Evolutionary conservation across 2,113 vertebrate genomes (phyloP).

Genomic region (Silurus meridionalis): DNA sequence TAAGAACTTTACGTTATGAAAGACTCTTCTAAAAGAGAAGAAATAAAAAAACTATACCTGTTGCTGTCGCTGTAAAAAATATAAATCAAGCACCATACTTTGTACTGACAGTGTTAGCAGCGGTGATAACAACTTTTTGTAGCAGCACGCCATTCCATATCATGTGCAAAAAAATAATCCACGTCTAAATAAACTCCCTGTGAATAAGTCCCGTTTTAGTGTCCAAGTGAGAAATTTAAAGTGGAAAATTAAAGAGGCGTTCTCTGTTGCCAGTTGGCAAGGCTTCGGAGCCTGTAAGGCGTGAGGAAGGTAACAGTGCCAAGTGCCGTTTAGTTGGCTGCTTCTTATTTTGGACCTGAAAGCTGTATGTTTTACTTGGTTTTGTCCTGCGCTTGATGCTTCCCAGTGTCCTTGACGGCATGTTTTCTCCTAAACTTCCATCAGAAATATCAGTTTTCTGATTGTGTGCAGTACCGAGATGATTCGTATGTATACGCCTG

Average conservation of each 20-base stretch:
- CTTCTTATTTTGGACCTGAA: background rate
- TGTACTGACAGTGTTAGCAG: background rate
- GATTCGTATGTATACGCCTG: too few species aligned
- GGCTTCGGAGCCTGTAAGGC: slow-evolving; percentile 9
- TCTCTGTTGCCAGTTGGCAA: slow-evolving; percentile 10
- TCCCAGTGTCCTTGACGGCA: slow-evolving; percentile 10
- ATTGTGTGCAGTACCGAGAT: too few species aligned
- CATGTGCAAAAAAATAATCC: background rate
- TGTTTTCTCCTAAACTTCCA: background rate
- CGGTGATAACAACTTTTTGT: slow-evolving; percentile 7
- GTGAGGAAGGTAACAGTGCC: slow-evolving; percentile 17
- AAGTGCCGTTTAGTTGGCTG: slow-evolving; percentile 9
- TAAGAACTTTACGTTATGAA: too few species aligned
- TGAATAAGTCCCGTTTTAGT: slow-evolving; percentile 1
- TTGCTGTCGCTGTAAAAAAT: background rate
- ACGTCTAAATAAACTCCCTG: slow-evolving; percentile 23
- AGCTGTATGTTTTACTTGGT: background rate
- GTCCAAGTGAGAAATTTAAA: slow-evolving; percentile 34
- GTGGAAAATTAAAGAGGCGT: slow-evolving; percentile 34
- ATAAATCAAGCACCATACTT: background rate
- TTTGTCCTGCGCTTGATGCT: background rate
- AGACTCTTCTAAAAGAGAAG: background rate
- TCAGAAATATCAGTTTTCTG: background rate
- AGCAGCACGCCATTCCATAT: background rate
- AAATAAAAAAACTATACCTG: background rate